Evolutionary conservation across 2,888 invertebrate genomes (phyloP), one percentile per base, ranked within the genome.

Genomic region (Iphiclides podalirius): DNA sequence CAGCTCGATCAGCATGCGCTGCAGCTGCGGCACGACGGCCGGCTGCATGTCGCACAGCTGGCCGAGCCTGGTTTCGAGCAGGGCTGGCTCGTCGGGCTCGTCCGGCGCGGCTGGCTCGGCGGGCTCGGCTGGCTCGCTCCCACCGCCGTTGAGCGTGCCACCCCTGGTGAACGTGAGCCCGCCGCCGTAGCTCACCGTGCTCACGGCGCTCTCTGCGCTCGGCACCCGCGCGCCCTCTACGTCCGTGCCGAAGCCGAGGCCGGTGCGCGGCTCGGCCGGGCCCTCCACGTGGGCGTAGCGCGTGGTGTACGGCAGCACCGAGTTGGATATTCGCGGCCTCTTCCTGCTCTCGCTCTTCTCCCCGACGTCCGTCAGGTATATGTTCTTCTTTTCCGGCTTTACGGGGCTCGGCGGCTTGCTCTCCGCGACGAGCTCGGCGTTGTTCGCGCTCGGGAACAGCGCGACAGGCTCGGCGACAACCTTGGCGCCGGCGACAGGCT

Each of bases 1-100:
- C 75, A 91, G 75, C 63, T 91, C 91, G 60, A 91, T 86, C 53
- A 86, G 66, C 86, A 91, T 87, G 60, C 89, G 84, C 58, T 90
- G 90, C 23, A 91, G 82, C 1, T 91, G 88, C n/a, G 90, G 74
- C 39, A 91, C 66, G 4, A 70, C 55, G 48, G 66, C 67, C 6
- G 87, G 79, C 58, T 90, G 89, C 52, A 86, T 66, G 57, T 90
- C 82, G 28, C 79, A 84, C 58, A 91, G 59, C 57, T 89, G 90
- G 64, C 85, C 89, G 59, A 91, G 64, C 64, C 91, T 91, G 2
- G 31, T 11, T 11, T 31, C 31, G 11, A 31, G n/a, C 3, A 31
- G 11, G 1, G 2, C n/a, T 2, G 31, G 31, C 11, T 31, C 31
- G 4, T 3, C 20, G 3, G 20, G 20, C 20, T 20, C 6, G 1